Percentiles rank a stretch among this genome's conserved stretches.
phyloP scores from a whole-genome alignment of 2,797 vertebrate species.

The Tolypeutes matacus region DNA sequence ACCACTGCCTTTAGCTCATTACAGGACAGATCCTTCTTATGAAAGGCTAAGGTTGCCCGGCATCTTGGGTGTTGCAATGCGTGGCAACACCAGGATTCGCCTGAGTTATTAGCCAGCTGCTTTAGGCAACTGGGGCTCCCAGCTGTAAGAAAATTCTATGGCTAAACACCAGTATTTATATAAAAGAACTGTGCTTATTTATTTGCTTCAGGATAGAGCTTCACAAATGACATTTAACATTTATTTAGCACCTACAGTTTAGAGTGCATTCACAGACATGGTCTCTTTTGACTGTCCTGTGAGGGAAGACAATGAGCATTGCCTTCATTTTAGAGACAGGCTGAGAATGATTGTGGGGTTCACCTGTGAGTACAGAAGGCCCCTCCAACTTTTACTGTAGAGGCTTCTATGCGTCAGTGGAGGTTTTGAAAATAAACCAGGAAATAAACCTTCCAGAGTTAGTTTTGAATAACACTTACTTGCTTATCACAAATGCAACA shows the following conservation, averaged over 20 bases:
- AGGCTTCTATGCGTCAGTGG: background rate
- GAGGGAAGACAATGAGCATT: rapidly evolving
- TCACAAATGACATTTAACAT: background rate
- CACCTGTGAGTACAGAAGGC: background rate
- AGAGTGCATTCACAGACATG: background rate
- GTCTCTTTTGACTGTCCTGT: background rate
- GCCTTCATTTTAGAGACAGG: too few relatives aligned
- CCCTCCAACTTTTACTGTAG: background rate
- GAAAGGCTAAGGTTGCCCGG: background rate
- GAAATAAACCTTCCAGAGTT: background rate
- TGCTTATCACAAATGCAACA: background rate
- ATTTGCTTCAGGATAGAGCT: background rate
- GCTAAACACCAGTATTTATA: background rate
- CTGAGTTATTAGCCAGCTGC: background rate
- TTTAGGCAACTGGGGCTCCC: background rate
- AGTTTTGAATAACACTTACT: background rate
- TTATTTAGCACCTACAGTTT: background rate
- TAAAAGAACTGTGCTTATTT: background rate
- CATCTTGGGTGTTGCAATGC: background rate
- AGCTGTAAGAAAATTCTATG: background rate
- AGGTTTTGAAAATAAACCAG: background rate
- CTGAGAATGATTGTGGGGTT: background rate
- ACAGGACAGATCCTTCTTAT: background rate
- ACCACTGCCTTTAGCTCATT: background rate
- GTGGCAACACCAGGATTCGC: background rate